Evolutionary conservation across 1,140 invertebrate species (phyloP).

Genomic region (Aphelenchoides avenae): DNA sequence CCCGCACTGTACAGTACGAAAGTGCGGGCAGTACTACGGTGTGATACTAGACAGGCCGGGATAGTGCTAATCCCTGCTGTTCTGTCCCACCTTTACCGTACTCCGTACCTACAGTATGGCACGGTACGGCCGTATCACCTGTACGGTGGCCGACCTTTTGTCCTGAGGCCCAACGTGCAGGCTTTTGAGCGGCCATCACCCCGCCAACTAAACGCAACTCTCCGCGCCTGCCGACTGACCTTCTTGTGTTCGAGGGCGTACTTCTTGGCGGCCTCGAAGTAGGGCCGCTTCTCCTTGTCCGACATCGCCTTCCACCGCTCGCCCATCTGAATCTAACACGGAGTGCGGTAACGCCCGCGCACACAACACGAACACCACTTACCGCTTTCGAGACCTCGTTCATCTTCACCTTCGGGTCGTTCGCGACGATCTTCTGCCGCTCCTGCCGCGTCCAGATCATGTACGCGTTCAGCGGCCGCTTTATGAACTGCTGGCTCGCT

Average conservation of each 20-base stretch:
- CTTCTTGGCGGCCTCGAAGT: slow-evolving; percentile 43
- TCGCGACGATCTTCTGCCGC: slow-evolving; percentile 60
- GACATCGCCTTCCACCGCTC: slow-evolving; percentile 49
- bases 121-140: too few relatives aligned
- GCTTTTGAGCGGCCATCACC: too few relatives aligned
- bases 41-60: too few relatives aligned
- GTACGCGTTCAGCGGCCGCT: slow-evolving; percentile 47
- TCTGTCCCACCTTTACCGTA: too few relatives aligned
- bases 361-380: slow-evolving; percentile 28
- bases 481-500: slow-evolving; percentile 43
- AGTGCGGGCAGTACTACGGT: too few relatives aligned
- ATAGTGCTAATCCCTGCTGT: too few relatives aligned
- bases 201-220: too few relatives aligned
- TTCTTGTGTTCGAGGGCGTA: slow-evolving; percentile 45
- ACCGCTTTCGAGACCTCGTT: slow-evolving; percentile 27
- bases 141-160: too few relatives aligned
- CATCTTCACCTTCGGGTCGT: slow-evolving; percentile 51
- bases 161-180: too few relatives aligned
- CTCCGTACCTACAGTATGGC: too few relatives aligned
- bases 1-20: too few relatives aligned
- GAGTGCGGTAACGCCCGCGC: slow-evolving; percentile 4
- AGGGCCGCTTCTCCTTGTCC: slow-evolving; percentile 52
- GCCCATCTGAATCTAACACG: slow-evolving; percentile 46
- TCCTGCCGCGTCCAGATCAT: slow-evolving; percentile 61
- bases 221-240: slow-evolving; percentile 22